A percentile compares a stretch with the other conserved stretches of the same genome.
Conservation (phyloP, 1,140 invertebrate genomes). For the Drosophila truncata region DNA sequence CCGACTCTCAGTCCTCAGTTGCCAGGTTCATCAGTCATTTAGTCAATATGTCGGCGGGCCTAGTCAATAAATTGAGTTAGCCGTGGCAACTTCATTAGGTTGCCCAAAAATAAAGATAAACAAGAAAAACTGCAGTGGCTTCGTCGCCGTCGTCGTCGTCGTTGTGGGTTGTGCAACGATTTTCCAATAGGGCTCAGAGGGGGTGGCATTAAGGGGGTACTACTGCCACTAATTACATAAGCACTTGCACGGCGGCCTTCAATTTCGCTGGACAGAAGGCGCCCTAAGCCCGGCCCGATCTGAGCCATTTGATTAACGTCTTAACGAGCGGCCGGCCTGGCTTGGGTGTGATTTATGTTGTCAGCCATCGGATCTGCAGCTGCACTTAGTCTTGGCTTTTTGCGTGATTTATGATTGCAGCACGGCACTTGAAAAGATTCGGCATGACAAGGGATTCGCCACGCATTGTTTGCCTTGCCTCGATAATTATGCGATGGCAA, state of each 20-base stretch:
- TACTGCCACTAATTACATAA: conserved; percentile 76
- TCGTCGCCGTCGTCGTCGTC: background rate
- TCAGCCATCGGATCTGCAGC: conserved; percentile 56
- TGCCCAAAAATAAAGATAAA: conserved; percentile 62
- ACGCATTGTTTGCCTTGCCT: conserved; percentile 65
- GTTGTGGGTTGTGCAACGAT: conserved; percentile 59
- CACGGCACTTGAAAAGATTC: conserved; percentile 58
- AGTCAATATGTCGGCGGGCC: conserved; percentile 60
- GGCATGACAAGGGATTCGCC: conserved; percentile 75
- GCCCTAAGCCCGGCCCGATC: conserved; percentile 49
- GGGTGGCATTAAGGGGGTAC: conserved; percentile 15
- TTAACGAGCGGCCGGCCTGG: conserved; percentile 62
- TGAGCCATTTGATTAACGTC: conserved; percentile 79
- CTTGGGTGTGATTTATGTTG: conserved; percentile 75
- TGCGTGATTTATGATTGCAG: conserved; percentile 78
- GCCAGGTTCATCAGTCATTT: conserved; percentile 64
- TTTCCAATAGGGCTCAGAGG: conserved; percentile 30
- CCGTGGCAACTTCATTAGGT: conserved; percentile 71
- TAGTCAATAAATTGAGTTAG: conserved; percentile 77
- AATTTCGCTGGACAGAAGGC: conserved; percentile 61
- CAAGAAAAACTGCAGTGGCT: conserved; percentile 35
- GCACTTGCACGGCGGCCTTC: conserved; percentile 67
- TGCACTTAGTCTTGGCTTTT: conserved; percentile 53
- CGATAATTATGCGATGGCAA: conserved; percentile 52
- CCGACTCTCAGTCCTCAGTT: conserved; percentile 54